A percentile compares a stretch with the other conserved stretches of the same genome.
phyloP scores from a whole-genome alignment of 2,113 vertebrate genomes.

The Tetrax tetrax region DNA sequence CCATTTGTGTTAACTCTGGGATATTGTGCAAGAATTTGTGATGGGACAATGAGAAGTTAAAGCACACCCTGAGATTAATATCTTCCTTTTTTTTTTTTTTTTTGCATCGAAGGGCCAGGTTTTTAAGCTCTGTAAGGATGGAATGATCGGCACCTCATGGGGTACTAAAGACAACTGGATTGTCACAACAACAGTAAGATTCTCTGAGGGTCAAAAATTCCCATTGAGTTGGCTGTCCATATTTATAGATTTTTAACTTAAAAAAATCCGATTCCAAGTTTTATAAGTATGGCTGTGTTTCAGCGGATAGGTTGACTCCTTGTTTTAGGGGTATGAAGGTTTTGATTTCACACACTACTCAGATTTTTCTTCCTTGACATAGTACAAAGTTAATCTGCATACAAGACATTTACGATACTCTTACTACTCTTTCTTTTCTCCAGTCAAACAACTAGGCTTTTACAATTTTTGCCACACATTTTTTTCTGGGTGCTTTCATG shows the following conservation, averaged over 20 bases:
- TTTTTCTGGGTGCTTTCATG: background rate
- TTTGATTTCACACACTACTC: background rate
- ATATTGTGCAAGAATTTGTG: constrained; percentile 56
- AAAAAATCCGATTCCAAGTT: background rate
- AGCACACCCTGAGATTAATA: background rate
- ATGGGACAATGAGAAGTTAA: constrained; percentile 43
- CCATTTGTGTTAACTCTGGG: constrained; percentile 63
- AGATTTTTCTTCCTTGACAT: background rate
- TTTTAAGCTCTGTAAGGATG: background rate
- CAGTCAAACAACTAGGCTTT: background rate
- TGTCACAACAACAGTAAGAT: background rate
- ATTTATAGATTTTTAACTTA: background rate
- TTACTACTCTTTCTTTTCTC: background rate
- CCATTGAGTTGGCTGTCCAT: background rate
- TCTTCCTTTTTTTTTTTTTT: background rate
- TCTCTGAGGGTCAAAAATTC: background rate
- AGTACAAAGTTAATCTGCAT: background rate
- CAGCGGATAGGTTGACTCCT: background rate
- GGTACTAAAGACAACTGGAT: background rate
- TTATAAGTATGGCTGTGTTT: background rate
- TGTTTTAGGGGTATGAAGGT: background rate
- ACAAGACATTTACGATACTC: background rate
- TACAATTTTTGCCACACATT: background rate
- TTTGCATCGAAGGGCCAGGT: accelerated
- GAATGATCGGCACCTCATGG: accelerated